A percentile compares a stretch with the other conserved stretches of the same genome.
phyloP scores from a whole-genome alignment of 2,113 vertebrate species.

The Varanus salvator region DNA sequence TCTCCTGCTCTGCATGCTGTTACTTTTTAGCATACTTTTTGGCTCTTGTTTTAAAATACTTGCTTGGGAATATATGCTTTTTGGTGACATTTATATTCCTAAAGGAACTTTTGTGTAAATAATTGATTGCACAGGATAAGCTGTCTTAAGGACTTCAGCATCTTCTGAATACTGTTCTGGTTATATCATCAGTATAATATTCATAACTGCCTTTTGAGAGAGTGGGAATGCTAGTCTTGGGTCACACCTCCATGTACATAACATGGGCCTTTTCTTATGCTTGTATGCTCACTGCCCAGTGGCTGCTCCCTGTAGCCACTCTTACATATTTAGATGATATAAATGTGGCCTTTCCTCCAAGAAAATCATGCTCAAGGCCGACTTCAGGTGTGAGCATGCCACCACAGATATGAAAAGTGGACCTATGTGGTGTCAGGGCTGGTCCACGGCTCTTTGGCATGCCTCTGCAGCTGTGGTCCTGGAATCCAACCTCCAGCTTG shows the following conservation, averaged over 20 bases:
- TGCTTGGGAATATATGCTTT: constrained; percentile 43
- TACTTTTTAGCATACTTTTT: constrained; percentile 39
- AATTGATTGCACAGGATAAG: constrained; percentile 41
- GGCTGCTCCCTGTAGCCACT: background rate
- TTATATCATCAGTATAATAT: constrained; percentile 29
- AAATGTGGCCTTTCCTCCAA: too few species aligned
- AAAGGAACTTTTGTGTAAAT: constrained; percentile 30
- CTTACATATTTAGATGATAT: too few species aligned
- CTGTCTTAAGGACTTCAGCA: constrained; percentile 28
- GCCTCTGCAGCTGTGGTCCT: too few species aligned
- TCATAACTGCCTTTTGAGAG: constrained; percentile 24
- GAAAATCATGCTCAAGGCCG: background rate
- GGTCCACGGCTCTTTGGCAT: too few species aligned
- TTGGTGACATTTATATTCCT: background rate
- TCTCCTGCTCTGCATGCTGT: background rate
- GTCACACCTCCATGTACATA: background rate
- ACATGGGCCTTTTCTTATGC: background rate
- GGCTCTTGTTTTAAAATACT: constrained; percentile 43
- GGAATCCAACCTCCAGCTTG: background rate
- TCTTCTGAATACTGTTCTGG: constrained; percentile 21
- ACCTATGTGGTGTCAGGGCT: background rate
- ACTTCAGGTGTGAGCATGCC: background rate
- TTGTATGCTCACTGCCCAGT: too few species aligned
- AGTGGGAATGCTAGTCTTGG: constrained; percentile 26
- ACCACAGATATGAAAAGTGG: background rate